Conservation (phyloP, 2,797 vertebrate species). For the Alosa sapidissima region DNA sequence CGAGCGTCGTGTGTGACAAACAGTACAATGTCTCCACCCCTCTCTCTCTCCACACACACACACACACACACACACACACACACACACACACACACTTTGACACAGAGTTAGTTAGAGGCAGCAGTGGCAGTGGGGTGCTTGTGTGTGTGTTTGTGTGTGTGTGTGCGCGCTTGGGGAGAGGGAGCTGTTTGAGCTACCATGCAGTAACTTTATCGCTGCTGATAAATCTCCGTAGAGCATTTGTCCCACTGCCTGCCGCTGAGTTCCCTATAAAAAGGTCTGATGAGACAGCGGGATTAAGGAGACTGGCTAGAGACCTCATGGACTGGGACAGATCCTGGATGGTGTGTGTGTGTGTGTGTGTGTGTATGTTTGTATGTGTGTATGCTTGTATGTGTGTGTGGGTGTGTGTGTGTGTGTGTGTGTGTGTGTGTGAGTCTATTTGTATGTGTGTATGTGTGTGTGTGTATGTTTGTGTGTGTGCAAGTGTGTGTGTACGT, state of each 20-base stretch:
- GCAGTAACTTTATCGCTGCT: constrained; percentile 45
- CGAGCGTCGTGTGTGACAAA: neutral
- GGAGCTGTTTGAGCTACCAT: constrained; percentile 27
- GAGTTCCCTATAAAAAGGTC: constrained; percentile 78
- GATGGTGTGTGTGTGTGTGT: constrained; percentile 56
- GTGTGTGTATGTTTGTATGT: neutral
- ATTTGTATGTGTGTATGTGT: neutral
- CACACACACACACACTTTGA: neutral
- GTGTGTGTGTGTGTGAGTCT: too few species aligned
- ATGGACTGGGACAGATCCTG: constrained; percentile 42
- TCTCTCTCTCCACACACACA: constrained; percentile 38
- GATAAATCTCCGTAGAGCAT: constrained; percentile 39
- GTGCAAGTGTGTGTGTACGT: too few species aligned
- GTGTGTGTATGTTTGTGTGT: neutral
- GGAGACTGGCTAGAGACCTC: constrained; percentile 62
- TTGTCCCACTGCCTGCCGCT: constrained; percentile 63
- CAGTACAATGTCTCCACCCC: neutral
- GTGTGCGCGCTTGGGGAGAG: constrained; percentile 40
- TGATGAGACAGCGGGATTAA: constrained; percentile 73
- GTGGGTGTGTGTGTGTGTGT: too few species aligned
- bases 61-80: constrained; percentile 35
- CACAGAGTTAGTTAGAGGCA: neutral
- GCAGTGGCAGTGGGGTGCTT: neutral
- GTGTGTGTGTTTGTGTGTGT: constrained; percentile 22
- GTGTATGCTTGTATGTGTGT: too few species aligned